These are phyloP conservation scores for Sminthurides bifidus DNA, from an alignment of 1,140 invertebrate species.

Conservation along the genomic window DNA sequence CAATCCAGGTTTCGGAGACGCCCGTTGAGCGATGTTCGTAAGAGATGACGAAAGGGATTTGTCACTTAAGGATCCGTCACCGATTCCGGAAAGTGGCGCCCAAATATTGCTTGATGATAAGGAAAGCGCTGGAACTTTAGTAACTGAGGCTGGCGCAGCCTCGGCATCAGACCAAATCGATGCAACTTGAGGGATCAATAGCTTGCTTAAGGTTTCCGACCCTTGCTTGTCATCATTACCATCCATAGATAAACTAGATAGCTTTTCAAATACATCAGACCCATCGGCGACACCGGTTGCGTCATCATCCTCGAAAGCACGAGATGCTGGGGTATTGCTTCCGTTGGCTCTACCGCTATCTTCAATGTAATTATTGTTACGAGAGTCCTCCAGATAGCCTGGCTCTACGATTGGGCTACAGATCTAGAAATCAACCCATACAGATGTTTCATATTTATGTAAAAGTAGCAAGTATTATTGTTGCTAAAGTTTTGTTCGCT, in stretches of 20 bases:
- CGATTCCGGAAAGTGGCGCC: neutral
- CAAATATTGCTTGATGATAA: neutral
- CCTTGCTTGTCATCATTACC: neutral
- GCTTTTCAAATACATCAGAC: neutral
- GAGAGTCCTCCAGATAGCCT: neutral
- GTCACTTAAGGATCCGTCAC: neutral
- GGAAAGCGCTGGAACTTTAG: neutral
- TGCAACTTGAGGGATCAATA: neutral
- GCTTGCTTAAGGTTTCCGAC: neutral
- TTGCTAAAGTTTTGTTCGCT: neutral
- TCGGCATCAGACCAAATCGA: neutral
- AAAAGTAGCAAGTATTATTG: neutral
- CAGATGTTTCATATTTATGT: neutral
- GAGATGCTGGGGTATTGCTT: neutral
- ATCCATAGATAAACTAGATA: neutral
- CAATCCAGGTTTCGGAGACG: too few species aligned
- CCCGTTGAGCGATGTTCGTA: neutral
- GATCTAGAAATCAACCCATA: neutral
- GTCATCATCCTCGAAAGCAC: neutral
- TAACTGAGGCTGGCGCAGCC: neutral
- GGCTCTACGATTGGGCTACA: neutral
- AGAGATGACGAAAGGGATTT: neutral
- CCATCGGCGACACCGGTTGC: neutral
- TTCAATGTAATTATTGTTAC: too few species aligned
- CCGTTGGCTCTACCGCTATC: too few species aligned